Evolutionary conservation across 2,113 vertebrate genomes (phyloP), one percentile per base, ranked within the genome.

Genomic region (Garra rufa): DNA sequence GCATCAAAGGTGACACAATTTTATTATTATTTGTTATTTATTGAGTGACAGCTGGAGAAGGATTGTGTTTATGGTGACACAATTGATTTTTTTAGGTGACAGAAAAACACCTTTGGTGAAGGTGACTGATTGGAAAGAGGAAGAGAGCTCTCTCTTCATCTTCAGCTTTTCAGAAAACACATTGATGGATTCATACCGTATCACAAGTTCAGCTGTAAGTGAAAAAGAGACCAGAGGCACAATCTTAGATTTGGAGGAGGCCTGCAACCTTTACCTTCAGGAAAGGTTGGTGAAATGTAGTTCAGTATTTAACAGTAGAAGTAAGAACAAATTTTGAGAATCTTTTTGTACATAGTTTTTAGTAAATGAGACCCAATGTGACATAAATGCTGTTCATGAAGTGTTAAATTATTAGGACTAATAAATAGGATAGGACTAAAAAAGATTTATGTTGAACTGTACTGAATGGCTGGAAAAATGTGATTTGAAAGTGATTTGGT

Each of bases 211-310:
- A 48, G 84, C 84, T 26, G 75, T 75, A 50, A n/a, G 26, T 65
- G 67, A 0, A 50, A 87, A 65, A 85, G 82, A 82, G 46, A 17
- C 88, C 61, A 44, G 30, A 59, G 50, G 10, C 24, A 71, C 80
- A 38, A 38, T 78, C 24, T 21, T 8, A 19, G 65, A 65, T 65
- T 76, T 90, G 30, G 88, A 93, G 38, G 89, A 92, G 81, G 43
- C 46, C 48, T 93, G 89, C 70, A 88, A 89, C 44, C 55, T 83
- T 75, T 93, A 92, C 86, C 86, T 94, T 17, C 85, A 89, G 57
- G 85, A 93, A 73, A 92, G 93, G 93, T 94, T 86, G 50, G 84
- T 82, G 17, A 8, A 43, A 0, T 52, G 10, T 50, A 34, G 24
- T 69, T 63, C 11, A 79, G 21, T 63, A 46, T 63, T 67, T 2